These are phyloP conservation scores for Riparia riparia DNA, from an alignment of 2,113 vertebrate genomes.

Conservation along the genomic window DNA sequence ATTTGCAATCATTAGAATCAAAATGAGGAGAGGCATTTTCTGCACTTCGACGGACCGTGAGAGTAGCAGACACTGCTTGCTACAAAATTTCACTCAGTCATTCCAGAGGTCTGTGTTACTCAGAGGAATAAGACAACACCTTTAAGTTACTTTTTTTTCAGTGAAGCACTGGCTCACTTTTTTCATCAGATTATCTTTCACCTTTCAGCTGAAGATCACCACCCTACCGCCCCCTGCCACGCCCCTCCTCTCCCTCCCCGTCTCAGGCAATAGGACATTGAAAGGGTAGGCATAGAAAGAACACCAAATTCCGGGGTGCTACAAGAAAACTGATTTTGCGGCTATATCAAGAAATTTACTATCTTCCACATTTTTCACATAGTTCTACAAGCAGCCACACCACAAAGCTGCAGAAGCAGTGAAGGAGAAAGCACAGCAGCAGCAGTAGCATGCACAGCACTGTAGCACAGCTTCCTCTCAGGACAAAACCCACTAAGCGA, in stretches of 20 bases:
- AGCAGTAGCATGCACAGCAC: not conserved
- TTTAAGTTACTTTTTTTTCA: not conserved
- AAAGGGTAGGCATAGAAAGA: not conserved
- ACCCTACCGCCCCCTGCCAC: not conserved
- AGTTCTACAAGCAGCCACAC: not conserved
- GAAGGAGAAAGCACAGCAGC: not conserved
- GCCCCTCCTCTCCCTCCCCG: too few relatives aligned
- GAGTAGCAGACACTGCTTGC: rapidly evolving
- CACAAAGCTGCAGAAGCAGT: not conserved
- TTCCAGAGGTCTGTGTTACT: not conserved
- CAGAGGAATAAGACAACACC: not conserved
- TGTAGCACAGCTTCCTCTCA: not conserved
- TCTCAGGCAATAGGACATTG: not conserved
- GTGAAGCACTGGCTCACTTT: not conserved
- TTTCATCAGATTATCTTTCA: not conserved
- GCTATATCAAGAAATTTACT: not conserved
- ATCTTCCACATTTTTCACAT: not conserved
- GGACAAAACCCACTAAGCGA: not conserved
- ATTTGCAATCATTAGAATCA: not conserved
- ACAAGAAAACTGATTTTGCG: not conserved
- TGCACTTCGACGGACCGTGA: not conserved
- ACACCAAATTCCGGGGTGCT: not conserved
- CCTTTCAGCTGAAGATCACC: not conserved
- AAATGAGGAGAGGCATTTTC: not conserved
- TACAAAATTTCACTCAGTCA: not conserved